Conservation (phyloP, 2,797 vertebrate genomes). For the Micropoecilia bifurca region DNA sequence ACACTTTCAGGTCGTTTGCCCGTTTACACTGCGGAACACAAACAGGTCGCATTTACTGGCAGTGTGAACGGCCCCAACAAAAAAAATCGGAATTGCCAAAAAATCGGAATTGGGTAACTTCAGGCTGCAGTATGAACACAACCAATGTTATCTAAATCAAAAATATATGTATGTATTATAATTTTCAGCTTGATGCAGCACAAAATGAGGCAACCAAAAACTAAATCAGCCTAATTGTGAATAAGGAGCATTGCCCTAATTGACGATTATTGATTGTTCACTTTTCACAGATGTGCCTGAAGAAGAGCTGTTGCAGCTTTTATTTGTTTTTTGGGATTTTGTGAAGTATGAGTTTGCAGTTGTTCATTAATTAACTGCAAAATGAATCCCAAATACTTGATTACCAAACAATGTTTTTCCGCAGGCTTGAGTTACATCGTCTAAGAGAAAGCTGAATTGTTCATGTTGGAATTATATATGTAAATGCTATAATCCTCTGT, state of each 20-base stretch:
- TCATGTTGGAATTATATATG: background rate
- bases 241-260: background rate
- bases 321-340: background rate
- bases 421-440: background rate
- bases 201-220: background rate
- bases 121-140: too few relatives aligned
- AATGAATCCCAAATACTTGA: background rate
- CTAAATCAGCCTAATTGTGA: background rate
- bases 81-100: too few relatives aligned
- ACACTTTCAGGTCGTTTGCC: too few relatives aligned
- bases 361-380: constrained; percentile 23
- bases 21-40: too few relatives aligned
- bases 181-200: background rate
- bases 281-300: constrained; percentile 62
- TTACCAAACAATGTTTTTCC: constrained; percentile 24
- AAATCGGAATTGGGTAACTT: too few relatives aligned
- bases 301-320: constrained; percentile 11
- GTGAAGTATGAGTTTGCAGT: constrained; percentile 18
- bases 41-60: too few relatives aligned
- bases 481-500: constrained; percentile 12
- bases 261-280: constrained; percentile 11
- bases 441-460: constrained; percentile 23
- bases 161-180: background rate
- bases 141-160: background rate
- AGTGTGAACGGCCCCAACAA: too few relatives aligned